Percentiles rank a stretch among this genome's conserved stretches.
Evolutionary conservation across 64 coral and sea anemone genomes (phyloP).

Genomic region (Astreopora myriophthalma): DNA sequence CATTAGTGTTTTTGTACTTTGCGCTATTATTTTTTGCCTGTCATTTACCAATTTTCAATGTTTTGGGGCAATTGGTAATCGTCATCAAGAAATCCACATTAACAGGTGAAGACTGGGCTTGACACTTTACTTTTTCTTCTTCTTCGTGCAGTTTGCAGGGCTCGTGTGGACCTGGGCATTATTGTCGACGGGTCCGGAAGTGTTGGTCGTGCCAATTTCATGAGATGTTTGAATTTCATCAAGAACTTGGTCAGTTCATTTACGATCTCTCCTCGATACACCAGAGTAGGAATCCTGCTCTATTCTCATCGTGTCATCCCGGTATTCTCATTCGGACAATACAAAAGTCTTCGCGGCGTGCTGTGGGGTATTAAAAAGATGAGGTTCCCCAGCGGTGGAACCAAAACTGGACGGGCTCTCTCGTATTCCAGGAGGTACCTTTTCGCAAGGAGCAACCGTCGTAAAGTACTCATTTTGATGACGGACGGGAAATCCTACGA

Average conservation of each 20-base stretch:
- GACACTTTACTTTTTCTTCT: neutral
- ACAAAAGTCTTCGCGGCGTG: conserved; percentile 31
- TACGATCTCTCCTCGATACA: conserved; percentile 66
- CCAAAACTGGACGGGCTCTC: conserved; percentile 74
- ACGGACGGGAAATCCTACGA: conserved; percentile 77
- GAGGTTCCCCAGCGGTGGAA: conserved; percentile 66
- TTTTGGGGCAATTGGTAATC: too few species aligned
- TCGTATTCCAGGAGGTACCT: conserved; percentile 34
- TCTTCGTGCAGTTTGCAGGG: conserved; percentile 57
- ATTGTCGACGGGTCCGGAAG: conserved; percentile 86
- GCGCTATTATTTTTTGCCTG: too few species aligned
- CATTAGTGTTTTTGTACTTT: too few species aligned
- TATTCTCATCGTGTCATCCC: conserved; percentile 51
- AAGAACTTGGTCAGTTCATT: conserved; percentile 78
- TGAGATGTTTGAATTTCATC: conserved; percentile 67
- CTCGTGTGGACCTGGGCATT: conserved; percentile 74
- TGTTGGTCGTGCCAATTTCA: conserved; percentile 77
- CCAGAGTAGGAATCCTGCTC: conserved; percentile 65
- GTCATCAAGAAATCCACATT: too few species aligned
- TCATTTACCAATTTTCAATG: too few species aligned
- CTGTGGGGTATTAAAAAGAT: conserved; percentile 54
- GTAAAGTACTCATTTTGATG: conserved; percentile 52
- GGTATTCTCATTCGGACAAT: conserved; percentile 63
- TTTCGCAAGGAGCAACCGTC: conserved; percentile 58
- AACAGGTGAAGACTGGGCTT: too few species aligned